A percentile compares a stretch with the other conserved stretches of the same genome.
Evolutionary conservation across 2,888 invertebrate genomes (phyloP).

Genomic region (Anthophora plumipes): DNA sequence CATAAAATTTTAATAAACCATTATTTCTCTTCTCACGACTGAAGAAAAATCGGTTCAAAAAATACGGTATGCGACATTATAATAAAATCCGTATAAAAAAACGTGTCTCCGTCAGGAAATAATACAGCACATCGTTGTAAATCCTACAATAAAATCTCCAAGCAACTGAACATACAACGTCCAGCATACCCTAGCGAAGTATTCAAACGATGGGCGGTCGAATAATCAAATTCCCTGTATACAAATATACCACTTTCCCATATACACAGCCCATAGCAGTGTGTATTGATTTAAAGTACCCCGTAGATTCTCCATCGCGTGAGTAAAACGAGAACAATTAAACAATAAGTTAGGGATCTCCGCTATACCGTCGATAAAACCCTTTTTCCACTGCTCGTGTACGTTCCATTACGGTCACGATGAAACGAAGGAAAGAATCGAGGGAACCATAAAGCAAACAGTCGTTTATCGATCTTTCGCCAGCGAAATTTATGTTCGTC

Average conservation of each 20-base stretch:
- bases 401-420: neutral
- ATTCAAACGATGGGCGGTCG: too few relatives aligned
- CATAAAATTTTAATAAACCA: too few relatives aligned
- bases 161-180: too few relatives aligned
- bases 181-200: too few relatives aligned
- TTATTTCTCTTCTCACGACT: too few relatives aligned
- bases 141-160: too few relatives aligned
- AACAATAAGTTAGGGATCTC: conserved; percentile 12
- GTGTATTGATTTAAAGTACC: conserved; percentile 15
- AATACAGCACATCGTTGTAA: too few relatives aligned
- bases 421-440: neutral
- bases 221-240: neutral
- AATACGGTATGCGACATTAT: too few relatives aligned
- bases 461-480: conserved; percentile 50
- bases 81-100: too few relatives aligned
- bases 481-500: conserved; percentile 37
- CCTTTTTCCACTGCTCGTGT: neutral
- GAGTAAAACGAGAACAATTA: conserved; percentile 22
- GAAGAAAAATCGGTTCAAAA: too few relatives aligned
- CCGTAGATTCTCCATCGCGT: neutral
- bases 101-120: too few relatives aligned
- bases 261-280: neutral
- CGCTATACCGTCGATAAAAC: conserved; percentile 30
- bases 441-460: conserved; percentile 40
- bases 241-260: neutral